Evolutionary conservation across 2,888 invertebrate species (phyloP).

Genomic region (Pyrgus malvae): DNA sequence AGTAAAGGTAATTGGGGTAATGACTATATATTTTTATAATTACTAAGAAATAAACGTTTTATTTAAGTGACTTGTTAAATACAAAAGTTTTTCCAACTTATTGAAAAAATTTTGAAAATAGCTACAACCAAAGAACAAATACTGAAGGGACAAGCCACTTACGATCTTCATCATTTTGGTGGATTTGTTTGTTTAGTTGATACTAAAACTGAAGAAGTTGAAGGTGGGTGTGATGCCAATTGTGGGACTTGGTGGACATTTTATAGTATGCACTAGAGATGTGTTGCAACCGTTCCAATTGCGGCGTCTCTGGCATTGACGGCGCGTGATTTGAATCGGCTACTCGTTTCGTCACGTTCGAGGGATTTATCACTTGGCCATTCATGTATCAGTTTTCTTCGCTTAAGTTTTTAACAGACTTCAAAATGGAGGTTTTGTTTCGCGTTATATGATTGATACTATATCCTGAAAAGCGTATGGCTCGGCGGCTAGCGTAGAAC

Average conservation of each 20-base stretch:
- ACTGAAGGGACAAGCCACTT: too few species aligned
- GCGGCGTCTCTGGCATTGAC: slow-evolving; percentile 68
- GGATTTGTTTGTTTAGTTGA: slow-evolving; percentile 44
- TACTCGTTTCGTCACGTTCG: slow-evolving; percentile 40
- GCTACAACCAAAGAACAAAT: too few species aligned
- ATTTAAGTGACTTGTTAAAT: too few species aligned
- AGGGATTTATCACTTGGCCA: slow-evolving; percentile 43
- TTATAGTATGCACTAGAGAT: slow-evolving; percentile 51
- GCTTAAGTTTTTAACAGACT: background rate
- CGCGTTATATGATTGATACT: too few species aligned
- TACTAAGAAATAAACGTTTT: too few species aligned
- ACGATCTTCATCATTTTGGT: slow-evolving; percentile 74
- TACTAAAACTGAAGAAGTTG: slow-evolving; percentile 31
- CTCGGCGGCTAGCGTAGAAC: too few species aligned
- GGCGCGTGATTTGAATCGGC: slow-evolving; percentile 63
- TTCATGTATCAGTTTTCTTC: background rate
- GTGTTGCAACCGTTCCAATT: slow-evolving; percentile 55
- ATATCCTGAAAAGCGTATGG: too few species aligned
- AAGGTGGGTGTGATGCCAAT: slow-evolving; percentile 54
- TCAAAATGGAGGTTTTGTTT: too few species aligned
- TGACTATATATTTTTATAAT: too few species aligned
- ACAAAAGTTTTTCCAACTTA: too few species aligned
- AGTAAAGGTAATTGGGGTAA: too few species aligned
- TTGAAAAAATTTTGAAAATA: too few species aligned
- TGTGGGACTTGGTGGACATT: slow-evolving; percentile 45